phyloP scores from a whole-genome alignment of 2,888 invertebrate species.

The Ochropacha duplaris region DNA sequence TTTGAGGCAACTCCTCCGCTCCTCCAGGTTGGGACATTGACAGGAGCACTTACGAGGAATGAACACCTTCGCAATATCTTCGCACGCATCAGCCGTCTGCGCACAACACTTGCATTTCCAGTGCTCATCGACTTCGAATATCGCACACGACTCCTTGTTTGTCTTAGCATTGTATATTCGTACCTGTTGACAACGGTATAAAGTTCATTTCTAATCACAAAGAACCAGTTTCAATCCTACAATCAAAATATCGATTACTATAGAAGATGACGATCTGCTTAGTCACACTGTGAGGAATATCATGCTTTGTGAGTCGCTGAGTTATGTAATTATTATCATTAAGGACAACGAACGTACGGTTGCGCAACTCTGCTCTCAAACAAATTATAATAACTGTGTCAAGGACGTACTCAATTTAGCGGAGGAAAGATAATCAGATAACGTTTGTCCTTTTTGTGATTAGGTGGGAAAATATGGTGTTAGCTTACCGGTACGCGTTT shows the following conservation, averaged over 20 bases:
- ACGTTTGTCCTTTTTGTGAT: slow-evolving; percentile 29
- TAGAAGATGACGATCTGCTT: neutral
- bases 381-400: slow-evolving; percentile 56
- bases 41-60: slow-evolving; percentile 80
- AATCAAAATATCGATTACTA: neutral
- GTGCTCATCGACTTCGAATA: slow-evolving; percentile 67
- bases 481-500: slow-evolving; percentile 66
- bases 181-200: slow-evolving; percentile 49
- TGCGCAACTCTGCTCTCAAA: slow-evolving; percentile 44
- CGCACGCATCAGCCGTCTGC: slow-evolving; percentile 52
- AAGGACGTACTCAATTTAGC: slow-evolving; percentile 59
- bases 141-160: slow-evolving; percentile 65
- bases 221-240: neutral
- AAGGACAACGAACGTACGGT: slow-evolving; percentile 33
- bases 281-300: slow-evolving; percentile 3
- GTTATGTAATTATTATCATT: slow-evolving; percentile 60
- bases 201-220: neutral
- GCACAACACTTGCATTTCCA: slow-evolving; percentile 67
- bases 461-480: slow-evolving; percentile 13
- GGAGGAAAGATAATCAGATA: slow-evolving; percentile 49
- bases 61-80: slow-evolving; percentile 56
- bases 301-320: no score
- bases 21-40: slow-evolving; percentile 72
- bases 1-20: slow-evolving; percentile 65
- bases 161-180: slow-evolving; percentile 68